Evolutionary conservation across 2,888 invertebrate genomes (phyloP).

Genomic region (Euzetes globulus): DNA sequence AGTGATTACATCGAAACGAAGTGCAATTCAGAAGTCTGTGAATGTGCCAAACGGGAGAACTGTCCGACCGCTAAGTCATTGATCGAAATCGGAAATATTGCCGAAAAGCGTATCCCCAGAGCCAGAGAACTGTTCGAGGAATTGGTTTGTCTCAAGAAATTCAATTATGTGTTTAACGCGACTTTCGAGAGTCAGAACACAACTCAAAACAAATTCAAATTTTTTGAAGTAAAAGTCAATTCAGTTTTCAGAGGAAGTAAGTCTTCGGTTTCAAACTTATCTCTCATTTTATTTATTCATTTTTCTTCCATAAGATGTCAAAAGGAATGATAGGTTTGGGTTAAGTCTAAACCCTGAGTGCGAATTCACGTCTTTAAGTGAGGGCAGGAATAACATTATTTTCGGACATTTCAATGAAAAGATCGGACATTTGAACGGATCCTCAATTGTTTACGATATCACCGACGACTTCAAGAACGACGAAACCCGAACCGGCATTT

Average conservation of each 20-base stretch:
- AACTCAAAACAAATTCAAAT: conserved; percentile 9
- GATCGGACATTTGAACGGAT: background rate
- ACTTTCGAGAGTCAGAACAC: background rate
- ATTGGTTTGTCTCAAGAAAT: conserved; percentile 26
- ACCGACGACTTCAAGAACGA: background rate
- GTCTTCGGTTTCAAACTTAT: background rate
- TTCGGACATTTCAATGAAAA: conserved; percentile 19
- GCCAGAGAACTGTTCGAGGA: conserved; percentile 27
- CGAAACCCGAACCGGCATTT: background rate
- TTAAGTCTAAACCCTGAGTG: background rate
- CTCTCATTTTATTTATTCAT: background rate
- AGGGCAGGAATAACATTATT: background rate
- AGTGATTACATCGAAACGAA: conserved; percentile 29
- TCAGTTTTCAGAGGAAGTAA: conserved; percentile 22
- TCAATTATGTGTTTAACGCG: conserved; percentile 29
- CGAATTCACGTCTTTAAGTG: background rate
- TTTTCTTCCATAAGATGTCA: background rate
- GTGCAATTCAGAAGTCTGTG: conserved; percentile 31
- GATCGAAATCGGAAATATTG: conserved; percentile 35
- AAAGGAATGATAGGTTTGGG: background rate
- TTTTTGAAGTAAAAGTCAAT: background rate
- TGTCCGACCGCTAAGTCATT: conserved; percentile 32
- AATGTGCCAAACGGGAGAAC: conserved; percentile 22
- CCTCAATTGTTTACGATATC: conserved; percentile 11
- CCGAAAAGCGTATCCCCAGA: background rate